Conservation (phyloP, 2,797 vertebrate species). For the Sebastes cheni region DNA sequence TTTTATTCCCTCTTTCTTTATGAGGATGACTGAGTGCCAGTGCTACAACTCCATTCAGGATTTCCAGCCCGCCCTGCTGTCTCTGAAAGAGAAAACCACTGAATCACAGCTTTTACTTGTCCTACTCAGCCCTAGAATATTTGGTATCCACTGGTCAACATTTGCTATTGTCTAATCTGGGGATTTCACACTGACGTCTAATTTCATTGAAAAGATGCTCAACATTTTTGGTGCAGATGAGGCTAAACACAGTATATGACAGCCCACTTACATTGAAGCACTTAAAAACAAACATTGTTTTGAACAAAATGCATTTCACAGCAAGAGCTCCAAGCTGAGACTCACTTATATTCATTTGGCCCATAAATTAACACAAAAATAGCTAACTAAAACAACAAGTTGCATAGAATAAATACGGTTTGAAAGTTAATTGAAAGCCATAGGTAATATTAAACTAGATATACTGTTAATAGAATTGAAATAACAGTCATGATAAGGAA, state of each 20-base stretch:
- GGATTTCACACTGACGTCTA: background rate
- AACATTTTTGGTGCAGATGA: background rate
- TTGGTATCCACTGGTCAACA: constrained; percentile 1
- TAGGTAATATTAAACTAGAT: background rate
- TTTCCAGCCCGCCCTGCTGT: constrained; percentile 1
- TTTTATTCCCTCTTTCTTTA: background rate
- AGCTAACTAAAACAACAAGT: background rate
- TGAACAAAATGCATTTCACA: background rate
- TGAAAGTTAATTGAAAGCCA: background rate
- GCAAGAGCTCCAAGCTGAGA: background rate
- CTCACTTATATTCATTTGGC: background rate
- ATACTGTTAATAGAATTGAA: background rate
- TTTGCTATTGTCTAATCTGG: constrained; percentile 3
- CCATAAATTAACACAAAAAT: background rate
- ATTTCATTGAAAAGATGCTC: background rate
- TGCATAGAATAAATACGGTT: background rate
- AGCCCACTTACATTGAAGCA: background rate
- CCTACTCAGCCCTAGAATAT: background rate
- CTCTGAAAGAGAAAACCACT: constrained; percentile 1
- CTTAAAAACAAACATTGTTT: background rate
- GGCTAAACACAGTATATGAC: background rate
- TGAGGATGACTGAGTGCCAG: background rate
- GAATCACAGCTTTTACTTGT: constrained; percentile 18
- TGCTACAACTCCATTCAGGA: constrained; percentile 3
- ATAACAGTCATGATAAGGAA: background rate